Percentiles rank a stretch among this genome's conserved stretches.
These are phyloP conservation scores for Ditylenchus dipsaci DNA, from an alignment of 1,140 invertebrate genomes.

Conservation along the genomic window DNA sequence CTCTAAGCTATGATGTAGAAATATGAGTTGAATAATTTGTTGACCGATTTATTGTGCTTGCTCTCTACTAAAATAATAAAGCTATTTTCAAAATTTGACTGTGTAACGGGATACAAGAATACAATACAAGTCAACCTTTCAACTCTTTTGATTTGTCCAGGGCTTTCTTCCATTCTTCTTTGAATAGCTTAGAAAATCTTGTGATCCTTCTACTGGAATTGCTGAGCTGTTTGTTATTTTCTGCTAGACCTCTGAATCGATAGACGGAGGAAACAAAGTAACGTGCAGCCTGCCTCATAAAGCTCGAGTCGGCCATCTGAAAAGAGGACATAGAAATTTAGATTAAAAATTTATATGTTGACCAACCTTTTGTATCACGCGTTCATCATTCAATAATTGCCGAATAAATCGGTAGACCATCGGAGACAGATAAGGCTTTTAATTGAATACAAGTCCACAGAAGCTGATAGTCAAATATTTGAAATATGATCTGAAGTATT, in stretches of 20 bases:
- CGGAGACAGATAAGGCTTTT: too few species aligned
- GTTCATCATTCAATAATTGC: constrained; percentile 22
- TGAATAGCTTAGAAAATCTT: constrained; percentile 9
- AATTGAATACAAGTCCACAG: too few species aligned
- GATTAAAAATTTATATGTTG: not conserved
- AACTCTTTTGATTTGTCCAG: constrained; percentile 3
- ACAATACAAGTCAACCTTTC: not conserved
- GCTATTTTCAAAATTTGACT: not conserved
- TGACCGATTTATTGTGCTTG: too few species aligned
- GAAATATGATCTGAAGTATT: too few species aligned
- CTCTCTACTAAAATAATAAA: not conserved
- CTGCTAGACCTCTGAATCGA: not conserved
- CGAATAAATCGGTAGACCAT: constrained; percentile 2
- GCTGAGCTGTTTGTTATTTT: not conserved
- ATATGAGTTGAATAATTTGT: too few species aligned
- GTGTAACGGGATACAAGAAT: not conserved
- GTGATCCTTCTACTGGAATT: not conserved
- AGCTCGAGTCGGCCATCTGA: not conserved
- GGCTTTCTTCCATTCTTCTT: constrained; percentile 24
- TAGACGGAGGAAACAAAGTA: constrained; percentile 10
- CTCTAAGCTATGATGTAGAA: too few species aligned
- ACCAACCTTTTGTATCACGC: constrained; percentile 21
- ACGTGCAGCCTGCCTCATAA: constrained; percentile 5
- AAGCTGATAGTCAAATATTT: too few species aligned
- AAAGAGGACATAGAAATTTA: not conserved